Conservation (phyloP, 2,113 vertebrate genomes). For the Ploceus nigricollis region DNA sequence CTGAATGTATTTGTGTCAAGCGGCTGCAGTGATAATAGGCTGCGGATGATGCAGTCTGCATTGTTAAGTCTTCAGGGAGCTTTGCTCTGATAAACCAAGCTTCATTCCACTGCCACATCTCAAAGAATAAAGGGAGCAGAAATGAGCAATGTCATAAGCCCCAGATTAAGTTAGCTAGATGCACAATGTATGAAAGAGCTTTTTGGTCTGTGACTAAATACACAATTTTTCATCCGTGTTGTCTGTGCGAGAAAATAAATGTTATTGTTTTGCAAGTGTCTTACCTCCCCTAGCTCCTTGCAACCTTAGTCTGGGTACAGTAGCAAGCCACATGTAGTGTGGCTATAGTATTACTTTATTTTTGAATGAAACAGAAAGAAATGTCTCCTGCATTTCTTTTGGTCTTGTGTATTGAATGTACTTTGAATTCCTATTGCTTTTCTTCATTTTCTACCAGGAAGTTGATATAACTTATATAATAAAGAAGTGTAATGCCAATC, state of each 20-base stretch:
- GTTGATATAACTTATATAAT: background rate
- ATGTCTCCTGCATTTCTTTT: background rate
- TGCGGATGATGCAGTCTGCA: slow-evolving; percentile 54
- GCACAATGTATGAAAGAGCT: background rate
- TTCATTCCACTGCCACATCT: slow-evolving; percentile 2
- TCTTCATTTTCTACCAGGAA: background rate
- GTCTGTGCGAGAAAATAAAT: background rate
- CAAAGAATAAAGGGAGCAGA: background rate
- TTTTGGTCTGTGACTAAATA: background rate
- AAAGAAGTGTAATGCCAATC: background rate
- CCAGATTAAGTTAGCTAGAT: background rate
- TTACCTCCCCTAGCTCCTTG: background rate
- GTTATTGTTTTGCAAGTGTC: background rate
- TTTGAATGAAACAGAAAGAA: background rate
- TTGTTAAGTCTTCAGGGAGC: slow-evolving; percentile 44
- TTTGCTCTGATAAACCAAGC: background rate
- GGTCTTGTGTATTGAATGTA: background rate
- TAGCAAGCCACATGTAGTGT: background rate
- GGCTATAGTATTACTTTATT: background rate
- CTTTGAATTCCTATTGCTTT: background rate
- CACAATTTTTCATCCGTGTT: background rate
- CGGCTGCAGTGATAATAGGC: slow-evolving; percentile 47
- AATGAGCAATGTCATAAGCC: background rate
- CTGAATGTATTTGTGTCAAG: slow-evolving; percentile 55
- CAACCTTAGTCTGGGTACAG: background rate